These are phyloP conservation scores for Neosilurus hyrtlii DNA, from an alignment of 2,797 vertebrate species.

Conservation along the genomic window DNA sequence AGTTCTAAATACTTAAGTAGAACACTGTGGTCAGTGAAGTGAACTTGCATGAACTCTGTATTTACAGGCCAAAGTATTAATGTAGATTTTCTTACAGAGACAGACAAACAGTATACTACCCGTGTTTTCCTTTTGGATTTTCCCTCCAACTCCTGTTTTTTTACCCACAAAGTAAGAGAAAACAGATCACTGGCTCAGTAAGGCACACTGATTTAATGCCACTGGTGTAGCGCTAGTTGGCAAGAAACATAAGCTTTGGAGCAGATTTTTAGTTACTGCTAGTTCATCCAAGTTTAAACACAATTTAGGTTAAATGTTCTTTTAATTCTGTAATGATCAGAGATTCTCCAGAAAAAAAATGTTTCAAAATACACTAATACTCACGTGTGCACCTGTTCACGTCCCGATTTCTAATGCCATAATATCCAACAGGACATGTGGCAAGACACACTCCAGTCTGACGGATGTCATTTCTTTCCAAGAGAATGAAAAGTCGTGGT, in stretches of 20 bases:
- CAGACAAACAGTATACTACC: slow-evolving; percentile 66
- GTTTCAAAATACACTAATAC: slow-evolving; percentile 52
- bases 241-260: slow-evolving; percentile 3
- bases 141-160: slow-evolving; percentile 59
- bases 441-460: slow-evolving; percentile 93
- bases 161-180: slow-evolving; percentile 65
- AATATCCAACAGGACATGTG: slow-evolving; percentile 93
- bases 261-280: slow-evolving; percentile 2
- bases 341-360: slow-evolving; percentile 6
- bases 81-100: slow-evolving; percentile 63
- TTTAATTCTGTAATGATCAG: neutral
- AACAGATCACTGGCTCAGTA: slow-evolving; percentile 64
- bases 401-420: slow-evolving; percentile 91
- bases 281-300: neutral
- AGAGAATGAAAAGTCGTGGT: slow-evolving; percentile 95
- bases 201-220: slow-evolving; percentile 47
- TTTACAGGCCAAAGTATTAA: slow-evolving; percentile 64
- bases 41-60: slow-evolving; percentile 60
- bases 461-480: slow-evolving; percentile 94
- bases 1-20: slow-evolving; percentile 47
- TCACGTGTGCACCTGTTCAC: slow-evolving; percentile 98
- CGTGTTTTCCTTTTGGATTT: slow-evolving; percentile 69
- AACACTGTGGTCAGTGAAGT: slow-evolving; percentile 45
- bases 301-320: neutral
- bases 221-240: slow-evolving; percentile 43